These are phyloP conservation scores for Lichenostomus cassidix DNA, from an alignment of 2,113 vertebrate species.

Conservation along the genomic window DNA sequence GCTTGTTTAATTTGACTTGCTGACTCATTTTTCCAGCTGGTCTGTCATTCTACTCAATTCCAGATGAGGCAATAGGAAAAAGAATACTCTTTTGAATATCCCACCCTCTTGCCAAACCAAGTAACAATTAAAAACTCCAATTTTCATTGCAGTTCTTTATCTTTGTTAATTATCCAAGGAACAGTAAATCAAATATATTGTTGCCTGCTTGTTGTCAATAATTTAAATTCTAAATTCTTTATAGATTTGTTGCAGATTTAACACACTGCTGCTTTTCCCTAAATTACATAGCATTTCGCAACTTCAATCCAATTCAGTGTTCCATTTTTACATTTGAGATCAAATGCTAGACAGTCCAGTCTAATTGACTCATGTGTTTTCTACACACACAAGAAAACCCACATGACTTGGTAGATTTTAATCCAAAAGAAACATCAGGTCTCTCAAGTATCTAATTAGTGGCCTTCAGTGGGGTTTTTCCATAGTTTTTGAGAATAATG, in stretches of 20 bases:
- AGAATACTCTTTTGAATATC: constrained; percentile 55
- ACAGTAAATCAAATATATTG: constrained; percentile 63
- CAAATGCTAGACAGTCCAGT: background rate
- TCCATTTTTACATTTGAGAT: constrained; percentile 30
- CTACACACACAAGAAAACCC: background rate
- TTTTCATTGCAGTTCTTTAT: constrained; percentile 57
- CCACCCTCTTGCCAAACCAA: constrained; percentile 56
- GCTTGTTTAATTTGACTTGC: constrained; percentile 58
- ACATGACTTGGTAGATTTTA: background rate
- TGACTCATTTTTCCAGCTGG: constrained; percentile 67
- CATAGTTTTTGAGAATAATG: background rate
- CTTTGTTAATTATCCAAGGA: constrained; percentile 49
- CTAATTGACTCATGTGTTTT: constrained; percentile 9
- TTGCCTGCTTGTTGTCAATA: constrained; percentile 57
- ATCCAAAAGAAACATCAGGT: background rate
- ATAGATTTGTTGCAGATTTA: constrained; percentile 48
- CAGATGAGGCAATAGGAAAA: constrained; percentile 63
- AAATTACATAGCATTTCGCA: constrained; percentile 15
- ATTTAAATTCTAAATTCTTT: constrained; percentile 44
- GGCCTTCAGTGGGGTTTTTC: background rate
- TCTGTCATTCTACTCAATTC: constrained; percentile 49
- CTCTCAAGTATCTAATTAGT: background rate
- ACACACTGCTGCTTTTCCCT: background rate
- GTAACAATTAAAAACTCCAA: constrained; percentile 48
- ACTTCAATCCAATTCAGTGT: background rate